phyloP scores from a whole-genome alignment of 2,797 vertebrate species.

The Podarcis lilfordi region DNA sequence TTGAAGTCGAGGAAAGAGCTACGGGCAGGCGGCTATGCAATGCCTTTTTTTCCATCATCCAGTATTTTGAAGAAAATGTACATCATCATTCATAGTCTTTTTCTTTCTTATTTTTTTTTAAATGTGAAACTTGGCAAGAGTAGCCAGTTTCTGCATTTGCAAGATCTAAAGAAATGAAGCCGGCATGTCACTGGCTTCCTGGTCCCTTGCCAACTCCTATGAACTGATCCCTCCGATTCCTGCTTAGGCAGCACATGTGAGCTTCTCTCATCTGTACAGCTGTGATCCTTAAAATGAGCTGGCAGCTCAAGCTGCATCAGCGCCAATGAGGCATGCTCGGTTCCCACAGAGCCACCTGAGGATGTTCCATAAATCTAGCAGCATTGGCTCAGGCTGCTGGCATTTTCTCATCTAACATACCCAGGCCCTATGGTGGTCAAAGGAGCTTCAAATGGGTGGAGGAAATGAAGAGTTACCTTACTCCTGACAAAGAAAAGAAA shows the following conservation, averaged over 20 bases:
- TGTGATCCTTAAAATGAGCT: slow-evolving; percentile 1
- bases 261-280: neutral
- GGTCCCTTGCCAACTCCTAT: neutral
- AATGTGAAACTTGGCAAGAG: neutral
- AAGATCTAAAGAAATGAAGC: slow-evolving; percentile 25
- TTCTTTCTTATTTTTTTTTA: no score
- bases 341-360: slow-evolving; percentile 18
- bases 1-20: neutral
- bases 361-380: slow-evolving; percentile 19
- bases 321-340: slow-evolving; percentile 7
- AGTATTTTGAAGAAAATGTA: slow-evolving; percentile 26
- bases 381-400: neutral
- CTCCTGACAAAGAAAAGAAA: neutral
- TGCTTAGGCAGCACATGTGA: slow-evolving; percentile 7
- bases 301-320: neutral
- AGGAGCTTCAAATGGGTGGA: neutral
- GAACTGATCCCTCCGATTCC: neutral
- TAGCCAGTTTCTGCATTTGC: neutral
- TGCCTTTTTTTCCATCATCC: neutral
- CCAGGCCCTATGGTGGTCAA: neutral
- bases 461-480: neutral
- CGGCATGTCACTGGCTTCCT: neutral
- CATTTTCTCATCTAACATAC: neutral
- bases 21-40: neutral
- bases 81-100: neutral